phyloP scores from a whole-genome alignment of 2,113 vertebrate species.

The Calyptommatus sinebrachiatus region DNA sequence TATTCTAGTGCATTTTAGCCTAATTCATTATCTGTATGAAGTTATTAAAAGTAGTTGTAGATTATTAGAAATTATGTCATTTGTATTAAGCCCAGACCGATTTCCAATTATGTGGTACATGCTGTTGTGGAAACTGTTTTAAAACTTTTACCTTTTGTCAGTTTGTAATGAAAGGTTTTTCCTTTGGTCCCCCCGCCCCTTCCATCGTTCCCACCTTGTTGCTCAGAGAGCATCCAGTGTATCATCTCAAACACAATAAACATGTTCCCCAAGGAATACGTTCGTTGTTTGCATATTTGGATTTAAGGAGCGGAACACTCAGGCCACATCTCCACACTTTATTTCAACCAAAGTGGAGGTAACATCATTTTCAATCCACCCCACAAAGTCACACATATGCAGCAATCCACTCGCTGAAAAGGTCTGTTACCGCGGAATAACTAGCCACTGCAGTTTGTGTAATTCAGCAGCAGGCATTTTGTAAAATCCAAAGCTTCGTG shows the following conservation, averaged over 20 bases:
- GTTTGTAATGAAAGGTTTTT: conserved; percentile 92
- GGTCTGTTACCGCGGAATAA: too few species aligned
- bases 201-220: conserved; percentile 75
- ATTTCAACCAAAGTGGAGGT: too few species aligned
- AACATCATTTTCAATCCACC: too few species aligned
- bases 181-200: conserved; percentile 58
- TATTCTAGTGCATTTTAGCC: conserved; percentile 96
- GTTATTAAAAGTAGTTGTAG: conserved; percentile 88
- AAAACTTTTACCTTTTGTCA: conserved; percentile 87
- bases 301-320: conserved; percentile 62
- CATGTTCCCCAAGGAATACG: conserved; percentile 82
- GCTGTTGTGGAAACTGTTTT: conserved; percentile 93
- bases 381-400: too few species aligned
- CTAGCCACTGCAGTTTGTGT: too few species aligned
- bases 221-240: conserved; percentile 91
- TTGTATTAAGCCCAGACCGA: conserved; percentile 90
- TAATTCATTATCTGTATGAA: conserved; percentile 95
- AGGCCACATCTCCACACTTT: conserved; percentile 39
- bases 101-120: conserved; percentile 91
- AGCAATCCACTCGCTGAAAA: too few species aligned
- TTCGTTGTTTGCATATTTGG: conserved; percentile 79
- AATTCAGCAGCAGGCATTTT: too few species aligned
- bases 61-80: conserved; percentile 90
- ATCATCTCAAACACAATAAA: conserved; percentile 92
- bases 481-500: too few species aligned